Percentiles rank a stretch among this genome's conserved stretches.
Evolutionary conservation across 2,888 invertebrate genomes (phyloP).

Genomic region (Drosophila ezoana): DNA sequence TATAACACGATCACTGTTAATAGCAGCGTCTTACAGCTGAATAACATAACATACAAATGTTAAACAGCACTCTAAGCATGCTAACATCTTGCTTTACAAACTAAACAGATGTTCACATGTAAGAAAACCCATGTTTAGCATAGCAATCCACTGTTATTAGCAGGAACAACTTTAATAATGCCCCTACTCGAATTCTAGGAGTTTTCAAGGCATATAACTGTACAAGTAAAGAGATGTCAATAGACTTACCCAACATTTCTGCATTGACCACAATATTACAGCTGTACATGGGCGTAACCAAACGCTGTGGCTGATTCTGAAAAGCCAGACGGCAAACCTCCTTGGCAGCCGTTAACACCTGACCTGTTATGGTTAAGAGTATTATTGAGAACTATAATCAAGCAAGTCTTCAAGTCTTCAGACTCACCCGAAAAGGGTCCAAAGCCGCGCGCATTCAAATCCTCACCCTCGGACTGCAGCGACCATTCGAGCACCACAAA

Average conservation of each 20-base stretch:
- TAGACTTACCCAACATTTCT: conserved; percentile 93
- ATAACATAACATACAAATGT: not conserved
- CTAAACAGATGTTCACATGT: too few species aligned
- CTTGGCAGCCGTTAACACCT: conserved; percentile 95
- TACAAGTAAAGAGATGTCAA: not conserved
- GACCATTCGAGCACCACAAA: conserved; percentile 95
- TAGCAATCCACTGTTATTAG: too few species aligned
- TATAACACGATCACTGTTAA: not conserved
- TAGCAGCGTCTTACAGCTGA: not conserved
- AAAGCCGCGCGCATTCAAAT: conserved; percentile 79
- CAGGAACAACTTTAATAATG: not conserved
- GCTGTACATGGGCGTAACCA: conserved; percentile 98
- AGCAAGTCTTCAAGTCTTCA: too few species aligned
- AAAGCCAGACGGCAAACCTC: conserved; percentile 95
- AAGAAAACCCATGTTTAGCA: too few species aligned
- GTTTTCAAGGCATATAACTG: not conserved
- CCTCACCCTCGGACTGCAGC: conserved; percentile 85
- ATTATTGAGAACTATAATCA: not conserved
- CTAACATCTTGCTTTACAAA: too few species aligned
- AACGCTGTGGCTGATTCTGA: conserved; percentile 93
- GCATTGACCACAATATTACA: conserved; percentile 93
- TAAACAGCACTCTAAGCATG: not conserved
- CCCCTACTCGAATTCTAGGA: not conserved
- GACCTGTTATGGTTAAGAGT: conserved; percentile 86
- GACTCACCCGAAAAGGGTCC: conserved; percentile 86